phyloP scores from a whole-genome alignment of 2,888 invertebrate species.

The Nemoura dubitans region DNA sequence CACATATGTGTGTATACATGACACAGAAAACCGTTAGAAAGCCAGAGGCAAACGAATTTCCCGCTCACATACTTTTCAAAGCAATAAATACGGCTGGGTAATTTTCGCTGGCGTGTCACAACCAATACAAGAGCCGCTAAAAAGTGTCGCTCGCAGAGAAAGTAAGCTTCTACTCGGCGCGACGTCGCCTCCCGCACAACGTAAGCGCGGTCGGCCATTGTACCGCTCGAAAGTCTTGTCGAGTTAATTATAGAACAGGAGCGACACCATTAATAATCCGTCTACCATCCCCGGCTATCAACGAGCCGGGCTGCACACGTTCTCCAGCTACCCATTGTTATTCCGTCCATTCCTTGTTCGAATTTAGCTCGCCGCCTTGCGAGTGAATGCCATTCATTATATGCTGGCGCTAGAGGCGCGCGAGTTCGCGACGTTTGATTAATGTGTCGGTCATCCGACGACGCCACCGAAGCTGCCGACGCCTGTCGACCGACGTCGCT shows the following conservation, averaged over 20 bases:
- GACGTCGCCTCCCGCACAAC: not conserved
- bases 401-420: not conserved
- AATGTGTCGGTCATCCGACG: not conserved
- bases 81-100: too few species aligned
- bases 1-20: too few species aligned
- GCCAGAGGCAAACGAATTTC: too few species aligned
- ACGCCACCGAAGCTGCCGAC: slow-evolving; percentile 59
- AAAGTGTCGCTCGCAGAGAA: too few species aligned
- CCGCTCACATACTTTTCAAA: too few species aligned
- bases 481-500: slow-evolving; percentile 91
- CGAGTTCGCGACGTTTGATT: not conserved
- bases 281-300: not conserved
- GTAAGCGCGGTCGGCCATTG: not conserved
- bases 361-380: not conserved
- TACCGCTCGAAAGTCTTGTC: not conserved
- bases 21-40: too few species aligned
- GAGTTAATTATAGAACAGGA: not conserved
- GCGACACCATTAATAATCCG: not conserved
- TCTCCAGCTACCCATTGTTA: not conserved
- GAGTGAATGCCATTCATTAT: not conserved
- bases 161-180: too few species aligned
- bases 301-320: not conserved
- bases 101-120: too few species aligned
- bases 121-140: too few species aligned
- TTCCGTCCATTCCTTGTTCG: not conserved